These are phyloP conservation scores for Macroteleia sp. DNA, from an alignment of 2,888 invertebrate genomes.

Conservation along the genomic window DNA sequence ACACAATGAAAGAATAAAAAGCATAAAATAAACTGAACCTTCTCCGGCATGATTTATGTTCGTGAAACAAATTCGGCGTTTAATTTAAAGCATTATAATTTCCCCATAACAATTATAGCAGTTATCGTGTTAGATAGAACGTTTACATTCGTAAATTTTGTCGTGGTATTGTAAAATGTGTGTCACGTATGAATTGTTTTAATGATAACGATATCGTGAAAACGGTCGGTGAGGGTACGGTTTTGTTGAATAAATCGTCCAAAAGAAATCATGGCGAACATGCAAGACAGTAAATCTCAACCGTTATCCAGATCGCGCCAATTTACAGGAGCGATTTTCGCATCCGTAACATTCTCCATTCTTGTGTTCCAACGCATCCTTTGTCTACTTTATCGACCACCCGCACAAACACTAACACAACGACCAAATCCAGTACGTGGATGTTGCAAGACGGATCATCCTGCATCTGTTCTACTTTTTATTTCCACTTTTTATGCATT, in stretches of 20 bases:
- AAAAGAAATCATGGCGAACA: constrained; percentile 47
- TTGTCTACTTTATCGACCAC: constrained; percentile 64
- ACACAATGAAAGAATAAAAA: no score
- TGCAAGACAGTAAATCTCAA: constrained; percentile 58
- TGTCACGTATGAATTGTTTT: constrained; percentile 49
- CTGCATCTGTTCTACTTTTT: constrained; percentile 57
- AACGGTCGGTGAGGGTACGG: constrained; percentile 34
- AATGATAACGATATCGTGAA: constrained; percentile 45
- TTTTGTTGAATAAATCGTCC: constrained; percentile 46
- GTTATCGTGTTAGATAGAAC: constrained; percentile 37
- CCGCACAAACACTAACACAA: constrained; percentile 47
- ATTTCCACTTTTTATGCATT: constrained; percentile 37
- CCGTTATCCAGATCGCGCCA: constrained; percentile 61
- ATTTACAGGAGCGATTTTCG: constrained; percentile 62
- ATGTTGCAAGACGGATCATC: constrained; percentile 59
- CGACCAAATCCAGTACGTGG: constrained; percentile 38
- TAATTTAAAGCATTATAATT: constrained; percentile 40
- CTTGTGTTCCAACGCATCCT: constrained; percentile 58
- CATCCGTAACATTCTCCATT: constrained; percentile 59
- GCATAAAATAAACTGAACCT: no score
- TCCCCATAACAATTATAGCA: constrained; percentile 27
- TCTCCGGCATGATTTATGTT: no score
- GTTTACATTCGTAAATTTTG: constrained; percentile 50
- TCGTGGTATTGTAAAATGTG: constrained; percentile 30
- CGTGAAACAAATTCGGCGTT: no score